These are phyloP conservation scores for Scelioninae gen. 1 DNA, from an alignment of 2,888 invertebrate genomes.

Conservation along the genomic window DNA sequence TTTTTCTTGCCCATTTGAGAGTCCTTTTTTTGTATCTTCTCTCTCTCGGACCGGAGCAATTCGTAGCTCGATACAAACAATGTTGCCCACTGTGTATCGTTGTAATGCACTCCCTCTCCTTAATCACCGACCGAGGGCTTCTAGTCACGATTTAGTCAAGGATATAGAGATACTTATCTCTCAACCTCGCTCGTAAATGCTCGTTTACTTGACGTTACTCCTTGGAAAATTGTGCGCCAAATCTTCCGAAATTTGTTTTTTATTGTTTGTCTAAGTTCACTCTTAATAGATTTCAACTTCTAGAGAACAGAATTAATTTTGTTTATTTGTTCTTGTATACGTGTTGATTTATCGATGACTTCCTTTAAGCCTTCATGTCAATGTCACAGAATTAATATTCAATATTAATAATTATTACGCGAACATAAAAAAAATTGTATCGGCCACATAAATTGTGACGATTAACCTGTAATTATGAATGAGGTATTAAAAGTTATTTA, in stretches of 20 bases:
- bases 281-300: too few relatives aligned
- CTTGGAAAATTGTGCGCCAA: constrained; percentile 71
- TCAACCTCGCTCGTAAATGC: constrained; percentile 81
- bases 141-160: constrained; percentile 84
- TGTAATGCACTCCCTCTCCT: constrained; percentile 77
- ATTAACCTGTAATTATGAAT: constrained; percentile 14
- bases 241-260: constrained; percentile 12
- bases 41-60: constrained; percentile 75
- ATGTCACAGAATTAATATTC: constrained; percentile 45
- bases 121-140: constrained; percentile 76
- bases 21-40: constrained; percentile 40
- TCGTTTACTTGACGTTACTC: constrained; percentile 77
- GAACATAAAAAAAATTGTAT: constrained; percentile 19
- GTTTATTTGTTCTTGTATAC: neutral
- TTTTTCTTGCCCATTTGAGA: constrained; percentile 61
- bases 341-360: constrained; percentile 17
- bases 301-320: too few relatives aligned
- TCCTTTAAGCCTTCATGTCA: constrained; percentile 45
- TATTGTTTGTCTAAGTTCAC: too few relatives aligned
- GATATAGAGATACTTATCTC: constrained; percentile 83
- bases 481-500: constrained; percentile 24
- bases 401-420: constrained; percentile 36
- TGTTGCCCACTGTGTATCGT: constrained; percentile 78
- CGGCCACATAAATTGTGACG: constrained; percentile 33
- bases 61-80: constrained; percentile 81